phyloP scores from a whole-genome alignment of 2,888 invertebrate species.

The Epirrhoe alternata region DNA sequence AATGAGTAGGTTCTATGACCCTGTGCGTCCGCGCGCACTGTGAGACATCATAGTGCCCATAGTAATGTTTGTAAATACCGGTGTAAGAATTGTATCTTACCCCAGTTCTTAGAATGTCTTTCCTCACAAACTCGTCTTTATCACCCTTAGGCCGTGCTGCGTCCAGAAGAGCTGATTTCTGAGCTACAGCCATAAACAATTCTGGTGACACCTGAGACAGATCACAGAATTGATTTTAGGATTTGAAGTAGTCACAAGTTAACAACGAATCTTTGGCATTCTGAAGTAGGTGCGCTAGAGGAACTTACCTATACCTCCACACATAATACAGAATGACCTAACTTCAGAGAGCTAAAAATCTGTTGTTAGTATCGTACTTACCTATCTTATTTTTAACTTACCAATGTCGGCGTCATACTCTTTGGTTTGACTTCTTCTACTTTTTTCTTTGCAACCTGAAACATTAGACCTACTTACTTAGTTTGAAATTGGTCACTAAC shows the following conservation, averaged over 20 bases:
- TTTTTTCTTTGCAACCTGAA: conserved; percentile 12
- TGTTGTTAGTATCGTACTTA: too few relatives aligned
- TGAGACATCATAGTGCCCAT: too few relatives aligned
- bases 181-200: conserved; percentile 61
- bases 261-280: too few relatives aligned
- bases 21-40: too few relatives aligned
- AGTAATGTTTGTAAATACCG: too few relatives aligned
- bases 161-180: conserved; percentile 55
- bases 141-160: conserved; percentile 47
- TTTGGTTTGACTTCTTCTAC: not conserved
- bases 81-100: conserved; percentile 51
- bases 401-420: conserved; percentile 20
- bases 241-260: too few relatives aligned
- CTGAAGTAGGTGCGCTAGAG: too few relatives aligned
- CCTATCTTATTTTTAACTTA: not conserved
- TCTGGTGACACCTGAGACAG: conserved; percentile 63
- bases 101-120: conserved; percentile 61
- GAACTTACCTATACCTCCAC: too few relatives aligned
- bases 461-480: not conserved
- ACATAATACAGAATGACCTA: too few relatives aligned
- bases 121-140: conserved; percentile 44
- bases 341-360: too few relatives aligned
- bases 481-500: too few relatives aligned
- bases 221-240: not conserved
- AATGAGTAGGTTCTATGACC: too few relatives aligned